Percentiles rank a stretch among this genome's conserved stretches.
These are phyloP conservation scores for Pammene fasciana DNA, from an alignment of 2,888 invertebrate species.

Conservation along the genomic window DNA sequence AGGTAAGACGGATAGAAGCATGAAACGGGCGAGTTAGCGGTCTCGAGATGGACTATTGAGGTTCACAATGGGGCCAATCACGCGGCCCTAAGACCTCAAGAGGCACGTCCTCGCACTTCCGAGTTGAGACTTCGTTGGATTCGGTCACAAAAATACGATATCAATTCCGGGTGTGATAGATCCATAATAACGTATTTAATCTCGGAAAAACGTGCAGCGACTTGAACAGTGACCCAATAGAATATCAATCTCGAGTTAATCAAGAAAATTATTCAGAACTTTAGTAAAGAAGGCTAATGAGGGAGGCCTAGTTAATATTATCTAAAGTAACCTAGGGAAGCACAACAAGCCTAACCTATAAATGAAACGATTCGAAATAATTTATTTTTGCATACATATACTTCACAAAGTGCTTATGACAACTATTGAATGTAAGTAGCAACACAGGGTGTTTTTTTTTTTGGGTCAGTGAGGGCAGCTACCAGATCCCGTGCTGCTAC, in stretches of 20 bases:
- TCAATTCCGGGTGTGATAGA: constrained; percentile 31
- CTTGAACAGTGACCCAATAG: constrained; percentile 20
- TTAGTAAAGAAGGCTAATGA: not conserved
- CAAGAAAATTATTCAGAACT: not conserved
- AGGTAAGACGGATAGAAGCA: constrained; percentile 48
- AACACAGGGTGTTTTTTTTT: no score
- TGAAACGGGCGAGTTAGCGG: constrained; percentile 65
- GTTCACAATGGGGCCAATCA: constrained; percentile 79
- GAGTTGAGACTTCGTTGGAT: constrained; percentile 51
- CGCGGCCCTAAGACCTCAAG: constrained; percentile 64
- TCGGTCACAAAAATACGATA: constrained; percentile 38
- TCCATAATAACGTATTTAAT: constrained; percentile 37
- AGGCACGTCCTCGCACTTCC: constrained; percentile 72
- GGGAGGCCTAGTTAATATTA: not conserved
- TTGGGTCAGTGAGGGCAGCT: no score
- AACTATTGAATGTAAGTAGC: no score
- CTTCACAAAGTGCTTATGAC: no score
- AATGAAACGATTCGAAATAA: no score
- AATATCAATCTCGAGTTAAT: constrained; percentile 4
- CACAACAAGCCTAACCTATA: no score
- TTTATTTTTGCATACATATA: no score
- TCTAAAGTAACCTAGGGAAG: no score
- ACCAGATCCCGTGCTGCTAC: no score
- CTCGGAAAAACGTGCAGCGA: constrained; percentile 22
- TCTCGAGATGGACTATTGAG: constrained; percentile 70